Evolutionary conservation across 2,888 invertebrate species (phyloP).

Genomic region (Meteorus colon): DNA sequence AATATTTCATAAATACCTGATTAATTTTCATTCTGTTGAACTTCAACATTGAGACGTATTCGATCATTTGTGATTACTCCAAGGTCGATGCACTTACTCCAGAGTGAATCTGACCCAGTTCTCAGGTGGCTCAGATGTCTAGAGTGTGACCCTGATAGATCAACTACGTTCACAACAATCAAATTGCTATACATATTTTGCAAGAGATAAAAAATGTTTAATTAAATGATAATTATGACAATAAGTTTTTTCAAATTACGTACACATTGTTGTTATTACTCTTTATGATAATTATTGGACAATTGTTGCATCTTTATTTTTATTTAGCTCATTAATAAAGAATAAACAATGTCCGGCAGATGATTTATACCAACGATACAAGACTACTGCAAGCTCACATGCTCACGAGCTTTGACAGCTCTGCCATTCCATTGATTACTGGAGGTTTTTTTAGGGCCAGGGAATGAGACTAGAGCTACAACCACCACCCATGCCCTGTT

Average conservation of each 20-base stretch:
- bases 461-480: slow-evolving; percentile 13
- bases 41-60: slow-evolving; percentile 7
- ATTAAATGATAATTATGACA: background rate
- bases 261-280: slow-evolving; percentile 12
- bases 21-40: slow-evolving; percentile 19
- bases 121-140: background rate
- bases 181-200: background rate
- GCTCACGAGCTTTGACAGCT: slow-evolving; percentile 47
- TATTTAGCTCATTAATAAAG: background rate
- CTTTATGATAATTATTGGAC: background rate
- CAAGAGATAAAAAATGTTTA: background rate
- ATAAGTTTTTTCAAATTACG: background rate
- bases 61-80: slow-evolving; percentile 1
- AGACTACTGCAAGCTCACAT: slow-evolving; percentile 25
- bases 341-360: slow-evolving; percentile 27
- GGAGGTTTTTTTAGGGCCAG: slow-evolving; percentile 45
- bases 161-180: background rate
- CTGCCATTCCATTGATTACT: slow-evolving; percentile 59
- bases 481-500: slow-evolving; percentile 6
- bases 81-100: slow-evolving; percentile 20
- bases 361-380: background rate
- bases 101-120: slow-evolving; percentile 10
- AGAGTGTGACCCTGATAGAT: background rate
- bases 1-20: background rate
- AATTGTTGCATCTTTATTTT: slow-evolving; percentile 6